These are phyloP conservation scores for Mormyrus lacerda DNA, from an alignment of 2,113 vertebrate genomes.

Conservation along the genomic window DNA sequence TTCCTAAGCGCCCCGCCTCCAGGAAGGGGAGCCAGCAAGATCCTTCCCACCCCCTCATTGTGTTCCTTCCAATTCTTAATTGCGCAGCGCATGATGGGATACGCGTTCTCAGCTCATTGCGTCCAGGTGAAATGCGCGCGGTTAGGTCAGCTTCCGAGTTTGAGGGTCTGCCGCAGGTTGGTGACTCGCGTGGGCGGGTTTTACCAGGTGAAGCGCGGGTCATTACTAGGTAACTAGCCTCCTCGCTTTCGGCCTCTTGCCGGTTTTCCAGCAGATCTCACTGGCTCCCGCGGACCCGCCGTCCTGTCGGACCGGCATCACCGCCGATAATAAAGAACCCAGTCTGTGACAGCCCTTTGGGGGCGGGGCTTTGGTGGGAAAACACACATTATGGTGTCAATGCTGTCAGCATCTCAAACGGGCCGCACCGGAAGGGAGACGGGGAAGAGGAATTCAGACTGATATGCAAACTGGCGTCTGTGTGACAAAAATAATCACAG, in stretches of 20 bases:
- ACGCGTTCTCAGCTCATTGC: slow-evolving; percentile 35
- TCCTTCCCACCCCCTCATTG: slow-evolving; percentile 7
- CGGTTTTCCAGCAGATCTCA: slow-evolving; percentile 38
- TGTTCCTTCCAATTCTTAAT: slow-evolving; percentile 29
- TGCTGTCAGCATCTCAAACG: background rate
- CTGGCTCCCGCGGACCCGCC: slow-evolving; percentile 60
- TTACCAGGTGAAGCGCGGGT: slow-evolving; percentile 45
- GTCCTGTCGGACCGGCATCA: slow-evolving; percentile 33
- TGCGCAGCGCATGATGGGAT: slow-evolving; percentile 31
- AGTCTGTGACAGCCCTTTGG: background rate
- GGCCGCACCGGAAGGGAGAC: background rate
- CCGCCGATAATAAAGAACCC: background rate
- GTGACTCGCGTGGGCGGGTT: slow-evolving; percentile 38
- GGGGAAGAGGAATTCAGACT: background rate
- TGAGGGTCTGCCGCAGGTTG: background rate
- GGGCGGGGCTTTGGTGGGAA: background rate
- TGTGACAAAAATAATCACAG: background rate
- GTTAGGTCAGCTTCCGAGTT: background rate
- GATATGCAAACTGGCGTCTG: background rate
- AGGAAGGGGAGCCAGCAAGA: too few species aligned
- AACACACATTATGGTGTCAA: background rate
- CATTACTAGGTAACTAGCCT: slow-evolving; percentile 32
- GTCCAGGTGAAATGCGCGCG: slow-evolving; percentile 35
- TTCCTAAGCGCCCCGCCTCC: slow-evolving; percentile 29
- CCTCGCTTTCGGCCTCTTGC: slow-evolving; percentile 20